Conservation (phyloP, 2,888 invertebrate species). For the Zygaena filipendulae region DNA sequence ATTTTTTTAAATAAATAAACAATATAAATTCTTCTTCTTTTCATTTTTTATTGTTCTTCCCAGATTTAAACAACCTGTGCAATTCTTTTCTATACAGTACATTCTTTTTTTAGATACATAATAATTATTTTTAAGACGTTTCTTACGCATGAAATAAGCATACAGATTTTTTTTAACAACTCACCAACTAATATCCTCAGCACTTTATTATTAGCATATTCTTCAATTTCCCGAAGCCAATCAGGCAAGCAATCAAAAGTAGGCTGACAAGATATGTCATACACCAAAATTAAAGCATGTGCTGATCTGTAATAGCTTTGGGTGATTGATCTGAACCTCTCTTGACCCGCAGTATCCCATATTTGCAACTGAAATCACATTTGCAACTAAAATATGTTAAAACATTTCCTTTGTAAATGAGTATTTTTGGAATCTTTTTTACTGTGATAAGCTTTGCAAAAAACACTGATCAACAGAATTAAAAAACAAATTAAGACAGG, state of each 20-base stretch:
- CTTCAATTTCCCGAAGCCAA: conserved; percentile 97
- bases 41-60: too few species aligned
- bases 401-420: background rate
- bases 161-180: too few species aligned
- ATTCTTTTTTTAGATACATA: too few species aligned
- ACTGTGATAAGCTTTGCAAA: too few species aligned
- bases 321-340: conserved; percentile 95
- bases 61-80: too few species aligned
- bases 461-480: too few species aligned
- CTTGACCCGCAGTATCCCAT: conserved; percentile 99
- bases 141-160: too few species aligned
- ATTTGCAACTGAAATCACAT: conserved; percentile 87
- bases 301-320: conserved; percentile 98
- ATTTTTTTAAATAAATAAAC: background rate
- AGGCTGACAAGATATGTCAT: conserved; percentile 97
- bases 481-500: too few species aligned
- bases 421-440: too few species aligned
- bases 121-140: too few species aligned
- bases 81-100: too few species aligned
- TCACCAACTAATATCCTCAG: conserved; percentile 93
- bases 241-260: conserved; percentile 97
- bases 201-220: conserved; percentile 96
- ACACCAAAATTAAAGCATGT: conserved; percentile 95
- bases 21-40: too few species aligned
- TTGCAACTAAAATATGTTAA: background rate